Base-by-base conservation (phyloP, 2,113 vertebrate species). In the Ameiurus melas region DNA sequence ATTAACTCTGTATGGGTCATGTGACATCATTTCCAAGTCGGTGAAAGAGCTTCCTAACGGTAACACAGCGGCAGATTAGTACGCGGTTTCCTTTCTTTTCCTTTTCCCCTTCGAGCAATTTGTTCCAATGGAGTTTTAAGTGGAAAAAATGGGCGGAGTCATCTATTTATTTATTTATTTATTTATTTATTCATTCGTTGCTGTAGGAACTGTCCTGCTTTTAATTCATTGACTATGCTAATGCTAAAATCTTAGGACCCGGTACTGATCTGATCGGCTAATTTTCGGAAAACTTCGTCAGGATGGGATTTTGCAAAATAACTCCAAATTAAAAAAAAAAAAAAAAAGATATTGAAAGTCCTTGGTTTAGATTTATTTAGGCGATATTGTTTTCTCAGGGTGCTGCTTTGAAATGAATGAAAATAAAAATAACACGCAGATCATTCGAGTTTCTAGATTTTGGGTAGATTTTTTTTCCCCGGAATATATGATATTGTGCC, bases 1-100 rank as follows among this genome's bases (percentile, higher is more conserved):
- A 83, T 87, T 30, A 84, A 36, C 62, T 82, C 71, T 87, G 53
- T 75, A 57, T 80, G 83, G 85, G 80, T 83, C 87, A 85, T 39
- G 90, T 43, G 66, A 89, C 85, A 53, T 87, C 80, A 68, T 57
- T 60, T 81, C 83, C 47, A 27, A 81, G 55, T 43, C 51, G 8
- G 16, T 75, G 77, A 86, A 88, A 82, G 87, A 84, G 58, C 77
- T 81, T 73, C 39, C 43, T 47, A 39, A 84, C 73, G 71, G 68
- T 43, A 75, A 47, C 57, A 68, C 85, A 58, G 66, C 25, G 17
- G 75, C 62, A 81, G 84, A 64, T 85, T 85, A 39, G 43, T 5
- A 6, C 14, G 13, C 4, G 43, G 0, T 17, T 27, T 1, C 1
- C 22, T 13, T 39, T 75, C 0, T 25, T 8, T 0, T 2, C 51